Conservation (phyloP, 2,113 vertebrate species). For the Chamaea fasciata region DNA sequence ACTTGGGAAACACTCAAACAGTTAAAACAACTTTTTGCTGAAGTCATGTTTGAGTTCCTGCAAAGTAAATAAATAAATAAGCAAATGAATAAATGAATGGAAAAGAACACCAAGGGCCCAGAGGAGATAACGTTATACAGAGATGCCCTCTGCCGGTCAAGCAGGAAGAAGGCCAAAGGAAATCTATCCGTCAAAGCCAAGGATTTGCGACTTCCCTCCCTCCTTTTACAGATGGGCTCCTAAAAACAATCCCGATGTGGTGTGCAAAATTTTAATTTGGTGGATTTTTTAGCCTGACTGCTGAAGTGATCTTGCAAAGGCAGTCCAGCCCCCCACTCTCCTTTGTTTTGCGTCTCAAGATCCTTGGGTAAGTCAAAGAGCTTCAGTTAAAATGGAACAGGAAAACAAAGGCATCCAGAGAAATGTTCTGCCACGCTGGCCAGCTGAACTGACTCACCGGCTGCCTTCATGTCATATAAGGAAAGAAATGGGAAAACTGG, state of each 20-base stretch:
- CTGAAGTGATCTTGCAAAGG: neutral
- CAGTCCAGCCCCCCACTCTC: accelerated
- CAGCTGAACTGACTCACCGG: neutral
- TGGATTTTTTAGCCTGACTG: neutral
- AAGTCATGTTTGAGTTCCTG: conserved; percentile 35
- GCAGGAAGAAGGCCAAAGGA: neutral
- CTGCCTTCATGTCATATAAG: neutral
- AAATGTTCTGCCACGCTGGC: neutral
- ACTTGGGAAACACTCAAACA: neutral
- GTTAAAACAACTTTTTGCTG: conserved; percentile 22
- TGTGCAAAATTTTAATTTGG: neutral
- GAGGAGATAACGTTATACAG: neutral
- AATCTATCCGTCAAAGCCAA: neutral
- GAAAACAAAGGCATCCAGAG: neutral
- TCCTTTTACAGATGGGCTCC: neutral
- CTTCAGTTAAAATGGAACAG: neutral
- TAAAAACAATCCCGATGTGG: neutral
- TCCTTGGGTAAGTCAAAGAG: neutral
- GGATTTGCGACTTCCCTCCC: neutral
- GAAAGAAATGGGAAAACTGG: neutral
- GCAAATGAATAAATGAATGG: neutral
- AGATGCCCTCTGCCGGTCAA: conserved; percentile 54
- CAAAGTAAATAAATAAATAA: neutral
- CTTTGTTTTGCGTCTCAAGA: neutral
- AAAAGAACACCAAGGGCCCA: neutral